Evolutionary conservation across 2,113 vertebrate genomes (phyloP).

Genomic region (Anoplopoma fimbria): DNA sequence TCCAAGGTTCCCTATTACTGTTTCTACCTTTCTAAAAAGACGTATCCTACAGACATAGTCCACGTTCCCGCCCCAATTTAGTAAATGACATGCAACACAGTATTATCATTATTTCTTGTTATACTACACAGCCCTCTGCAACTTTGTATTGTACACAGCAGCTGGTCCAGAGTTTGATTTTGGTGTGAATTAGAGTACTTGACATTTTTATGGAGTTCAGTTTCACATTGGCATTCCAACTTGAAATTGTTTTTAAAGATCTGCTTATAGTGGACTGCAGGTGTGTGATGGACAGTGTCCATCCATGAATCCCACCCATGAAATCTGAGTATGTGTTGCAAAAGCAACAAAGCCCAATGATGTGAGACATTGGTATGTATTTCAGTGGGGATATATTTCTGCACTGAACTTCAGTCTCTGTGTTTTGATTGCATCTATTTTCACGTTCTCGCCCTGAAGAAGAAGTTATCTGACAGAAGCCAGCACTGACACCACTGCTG

Average conservation of each 20-base stretch:
- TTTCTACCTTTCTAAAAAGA: not conserved
- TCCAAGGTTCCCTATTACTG: slow-evolving; percentile 17
- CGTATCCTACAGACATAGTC: not conserved
- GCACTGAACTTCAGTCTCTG: not conserved
- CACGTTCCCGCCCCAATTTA: not conserved
- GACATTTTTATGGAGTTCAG: slow-evolving; percentile 27
- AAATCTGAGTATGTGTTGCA: slow-evolving; percentile 46
- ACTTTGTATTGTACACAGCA: not conserved
- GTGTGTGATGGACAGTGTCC: slow-evolving; percentile 22
- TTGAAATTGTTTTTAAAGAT: slow-evolving; percentile 28
- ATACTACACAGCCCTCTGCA: not conserved
- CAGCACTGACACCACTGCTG: slow-evolving; percentile 19
- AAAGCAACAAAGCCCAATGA: slow-evolving; percentile 17
- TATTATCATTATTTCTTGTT: not conserved
- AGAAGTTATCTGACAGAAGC: slow-evolving; percentile 58
- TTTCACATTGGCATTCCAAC: slow-evolving; percentile 35
- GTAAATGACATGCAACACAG: not conserved
- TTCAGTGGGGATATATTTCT: slow-evolving; percentile 44
- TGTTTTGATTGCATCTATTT: slow-evolving; percentile 38
- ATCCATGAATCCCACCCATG: slow-evolving; percentile 14
- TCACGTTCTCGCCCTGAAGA: slow-evolving; percentile 20
- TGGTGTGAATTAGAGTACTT: not conserved
- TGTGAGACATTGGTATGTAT: slow-evolving; percentile 33
- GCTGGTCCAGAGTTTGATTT: slow-evolving; percentile 15
- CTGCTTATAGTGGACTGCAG: slow-evolving; percentile 19